A percentile compares a stretch with the other conserved stretches of the same genome.
phyloP scores from a whole-genome alignment of 1,140 invertebrate genomes.

The Palaemon carinicauda region DNA sequence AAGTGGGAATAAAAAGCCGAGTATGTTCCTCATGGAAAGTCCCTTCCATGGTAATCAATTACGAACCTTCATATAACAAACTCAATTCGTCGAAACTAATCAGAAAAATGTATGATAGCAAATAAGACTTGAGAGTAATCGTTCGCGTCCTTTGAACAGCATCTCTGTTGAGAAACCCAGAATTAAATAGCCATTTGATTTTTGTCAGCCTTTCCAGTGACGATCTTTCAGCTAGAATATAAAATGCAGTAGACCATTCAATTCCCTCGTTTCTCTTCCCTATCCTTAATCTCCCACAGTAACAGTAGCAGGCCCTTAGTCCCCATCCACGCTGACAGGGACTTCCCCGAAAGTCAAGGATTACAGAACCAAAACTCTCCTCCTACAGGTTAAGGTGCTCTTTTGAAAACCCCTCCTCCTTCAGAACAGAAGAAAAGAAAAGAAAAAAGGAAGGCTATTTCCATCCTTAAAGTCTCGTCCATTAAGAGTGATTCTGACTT shows the following conservation, averaged over 20 bases:
- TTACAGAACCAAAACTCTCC: slow-evolving; percentile 33
- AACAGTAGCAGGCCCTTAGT: background rate
- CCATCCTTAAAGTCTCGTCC: slow-evolving; percentile 1
- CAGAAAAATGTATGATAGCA: no score
- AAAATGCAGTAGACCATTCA: background rate
- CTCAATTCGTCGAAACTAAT: no score
- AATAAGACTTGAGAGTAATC: no score
- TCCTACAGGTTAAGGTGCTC: slow-evolving; percentile 57
- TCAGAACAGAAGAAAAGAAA: no score
- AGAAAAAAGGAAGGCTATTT: slow-evolving; percentile 7
- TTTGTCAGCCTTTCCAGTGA: background rate
- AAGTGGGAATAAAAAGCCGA: no score
- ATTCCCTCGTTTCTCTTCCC: slow-evolving; percentile 23
- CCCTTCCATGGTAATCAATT: no score
- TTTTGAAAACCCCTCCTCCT: slow-evolving; percentile 19
- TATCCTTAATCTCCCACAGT: background rate
- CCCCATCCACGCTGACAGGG: background rate
- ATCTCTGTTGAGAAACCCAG: no score
- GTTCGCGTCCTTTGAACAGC: no score
- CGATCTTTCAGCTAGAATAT: background rate
- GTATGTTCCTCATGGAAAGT: no score
- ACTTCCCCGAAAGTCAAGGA: slow-evolving; percentile 36
- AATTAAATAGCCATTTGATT: no score
- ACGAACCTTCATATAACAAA: no score
- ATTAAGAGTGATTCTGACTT: slow-evolving; percentile 12